Percentiles rank a stretch among this genome's conserved stretches.
phyloP scores from a whole-genome alignment of 2,797 vertebrate genomes.

The Anguilla megastoma region DNA sequence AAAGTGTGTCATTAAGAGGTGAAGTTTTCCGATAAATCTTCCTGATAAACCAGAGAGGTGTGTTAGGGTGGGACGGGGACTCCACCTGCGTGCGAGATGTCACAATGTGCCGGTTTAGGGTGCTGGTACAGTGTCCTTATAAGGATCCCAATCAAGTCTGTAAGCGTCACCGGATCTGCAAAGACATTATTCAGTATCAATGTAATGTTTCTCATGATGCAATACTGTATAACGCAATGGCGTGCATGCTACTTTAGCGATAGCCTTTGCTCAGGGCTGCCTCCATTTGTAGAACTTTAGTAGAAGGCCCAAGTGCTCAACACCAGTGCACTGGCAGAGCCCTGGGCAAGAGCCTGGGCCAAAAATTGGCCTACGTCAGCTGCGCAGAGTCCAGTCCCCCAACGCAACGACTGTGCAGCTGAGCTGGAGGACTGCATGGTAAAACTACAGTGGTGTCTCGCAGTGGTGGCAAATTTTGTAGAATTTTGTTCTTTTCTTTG shows the following conservation, averaged over 20 bases:
- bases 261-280: neutral
- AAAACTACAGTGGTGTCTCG: neutral
- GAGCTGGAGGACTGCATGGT: neutral
- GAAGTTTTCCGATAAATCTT: neutral
- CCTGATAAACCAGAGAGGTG: neutral
- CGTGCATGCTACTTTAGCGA: neutral
- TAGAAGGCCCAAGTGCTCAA: neutral
- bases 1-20: neutral
- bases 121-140: conserved; percentile 83
- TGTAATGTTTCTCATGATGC: neutral
- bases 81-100: conserved; percentile 76
- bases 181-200: conserved; percentile 12
- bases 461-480: neutral
- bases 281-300: neutral
- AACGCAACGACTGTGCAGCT: neutral
- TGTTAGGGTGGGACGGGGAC: neutral
- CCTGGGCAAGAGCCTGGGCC: neutral
- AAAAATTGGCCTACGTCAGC: no score
- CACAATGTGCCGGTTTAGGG: conserved; percentile 63
- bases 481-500: no score
- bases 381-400: neutral
- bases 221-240: neutral
- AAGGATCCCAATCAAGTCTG: conserved; percentile 82
- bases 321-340: neutral
- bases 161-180: conserved; percentile 77